Conservation (phyloP, 2,797 vertebrate genomes). For the Prionace glauca region DNA sequence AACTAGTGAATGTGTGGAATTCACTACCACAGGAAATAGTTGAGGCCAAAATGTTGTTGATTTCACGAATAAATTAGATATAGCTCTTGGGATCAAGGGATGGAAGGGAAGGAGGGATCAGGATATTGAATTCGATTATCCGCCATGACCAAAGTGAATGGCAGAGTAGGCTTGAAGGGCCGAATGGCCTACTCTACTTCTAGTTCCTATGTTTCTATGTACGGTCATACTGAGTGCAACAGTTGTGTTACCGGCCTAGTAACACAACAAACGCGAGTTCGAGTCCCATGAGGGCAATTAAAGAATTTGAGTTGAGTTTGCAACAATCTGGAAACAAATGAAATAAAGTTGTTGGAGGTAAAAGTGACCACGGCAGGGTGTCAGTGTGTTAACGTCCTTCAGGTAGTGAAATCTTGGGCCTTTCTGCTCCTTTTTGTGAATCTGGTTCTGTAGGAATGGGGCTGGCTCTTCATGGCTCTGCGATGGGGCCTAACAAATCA, state of each 20-base stretch:
- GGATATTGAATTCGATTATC: too few species aligned
- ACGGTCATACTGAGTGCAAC: neutral
- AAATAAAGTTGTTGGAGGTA: neutral
- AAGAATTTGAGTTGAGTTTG: neutral
- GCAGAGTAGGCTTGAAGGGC: too few species aligned
- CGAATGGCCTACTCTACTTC: too few species aligned
- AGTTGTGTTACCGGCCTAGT: neutral
- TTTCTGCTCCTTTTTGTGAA: neutral
- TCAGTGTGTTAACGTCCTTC: neutral
- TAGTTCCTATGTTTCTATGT: too few species aligned
- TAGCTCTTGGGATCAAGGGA: too few species aligned
- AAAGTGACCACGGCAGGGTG: neutral
- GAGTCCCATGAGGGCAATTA: neutral
- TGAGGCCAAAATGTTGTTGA: too few species aligned
- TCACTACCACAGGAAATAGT: too few species aligned
- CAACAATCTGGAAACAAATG: neutral
- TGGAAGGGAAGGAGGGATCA: too few species aligned
- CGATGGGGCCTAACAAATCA: neutral
- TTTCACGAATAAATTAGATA: too few species aligned
- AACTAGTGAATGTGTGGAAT: too few species aligned
- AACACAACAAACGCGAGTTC: neutral
- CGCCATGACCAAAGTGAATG: too few species aligned
- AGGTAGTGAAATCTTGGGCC: neutral
- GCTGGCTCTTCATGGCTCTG: neutral
- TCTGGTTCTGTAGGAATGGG: neutral